Evolutionary conservation across 1,140 invertebrate genomes (phyloP).

Genomic region (Hydropsyche tenuis): DNA sequence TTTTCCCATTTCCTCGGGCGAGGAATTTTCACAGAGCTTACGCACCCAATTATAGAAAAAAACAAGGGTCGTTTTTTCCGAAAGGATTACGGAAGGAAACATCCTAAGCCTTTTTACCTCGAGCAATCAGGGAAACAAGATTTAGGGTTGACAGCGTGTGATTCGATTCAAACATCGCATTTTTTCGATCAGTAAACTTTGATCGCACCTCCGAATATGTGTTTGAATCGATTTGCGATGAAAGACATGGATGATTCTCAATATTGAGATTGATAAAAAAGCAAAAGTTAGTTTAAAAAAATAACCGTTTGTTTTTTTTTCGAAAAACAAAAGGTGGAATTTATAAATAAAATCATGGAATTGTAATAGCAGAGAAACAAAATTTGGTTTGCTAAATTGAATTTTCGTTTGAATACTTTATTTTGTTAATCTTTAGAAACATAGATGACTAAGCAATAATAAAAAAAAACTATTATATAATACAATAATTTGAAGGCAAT

Average conservation of each 20-base stretch:
- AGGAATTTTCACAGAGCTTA: slow-evolving; percentile 31
- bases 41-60: slow-evolving; percentile 40
- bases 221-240: background rate
- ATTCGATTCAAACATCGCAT: slow-evolving; percentile 35
- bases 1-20: slow-evolving; percentile 25
- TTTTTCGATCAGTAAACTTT: slow-evolving; percentile 29
- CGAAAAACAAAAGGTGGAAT: too few relatives aligned
- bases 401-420: too few relatives aligned
- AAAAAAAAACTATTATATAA: too few relatives aligned
- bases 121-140: slow-evolving; percentile 38
- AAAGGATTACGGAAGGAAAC: slow-evolving; percentile 33
- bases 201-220: background rate
- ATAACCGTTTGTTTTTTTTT: too few relatives aligned
- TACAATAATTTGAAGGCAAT: too few relatives aligned
- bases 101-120: slow-evolving; percentile 37
- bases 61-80: slow-evolving; percentile 32
- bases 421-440: too few relatives aligned
- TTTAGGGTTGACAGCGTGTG: slow-evolving; percentile 41
- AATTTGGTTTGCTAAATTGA: too few relatives aligned
- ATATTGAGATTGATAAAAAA: too few relatives aligned
- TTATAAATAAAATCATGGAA: too few relatives aligned
- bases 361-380: too few relatives aligned
- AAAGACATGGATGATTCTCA: slow-evolving; percentile 2
- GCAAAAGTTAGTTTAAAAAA: too few relatives aligned
- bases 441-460: too few relatives aligned